Conservation (phyloP, 2,113 vertebrate genomes). For the Rhegmatorhina hoffmannsi region DNA sequence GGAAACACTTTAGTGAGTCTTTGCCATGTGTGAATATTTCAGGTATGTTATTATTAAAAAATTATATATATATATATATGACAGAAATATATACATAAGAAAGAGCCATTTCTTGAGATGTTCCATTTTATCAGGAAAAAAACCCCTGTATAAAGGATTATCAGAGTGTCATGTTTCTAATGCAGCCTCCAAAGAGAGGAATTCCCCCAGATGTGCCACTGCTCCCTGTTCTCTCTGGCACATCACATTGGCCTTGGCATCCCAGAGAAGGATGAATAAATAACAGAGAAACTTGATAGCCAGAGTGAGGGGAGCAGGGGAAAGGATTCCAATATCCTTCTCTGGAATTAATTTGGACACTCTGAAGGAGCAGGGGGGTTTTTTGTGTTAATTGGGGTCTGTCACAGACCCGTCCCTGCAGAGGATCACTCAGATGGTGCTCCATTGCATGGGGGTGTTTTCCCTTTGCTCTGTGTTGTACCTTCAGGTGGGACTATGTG, state of each 20-base stretch:
- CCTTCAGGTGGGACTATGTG: background rate
- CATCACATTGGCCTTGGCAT: background rate
- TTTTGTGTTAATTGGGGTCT: background rate
- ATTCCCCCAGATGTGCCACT: background rate
- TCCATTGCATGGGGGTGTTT: background rate
- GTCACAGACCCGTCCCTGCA: background rate
- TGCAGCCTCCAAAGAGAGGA: constrained; percentile 7
- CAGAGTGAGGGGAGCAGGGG: background rate
- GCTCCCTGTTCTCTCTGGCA: background rate
- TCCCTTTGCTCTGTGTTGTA: background rate
- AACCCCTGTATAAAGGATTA: background rate
- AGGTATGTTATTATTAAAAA: background rate
- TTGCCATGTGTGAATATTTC: background rate
- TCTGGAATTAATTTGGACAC: background rate
- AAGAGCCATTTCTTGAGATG: background rate
- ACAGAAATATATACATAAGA: background rate
- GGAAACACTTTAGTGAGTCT: background rate
- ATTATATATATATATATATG: background rate
- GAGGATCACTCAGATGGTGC: background rate
- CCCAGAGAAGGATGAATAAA: background rate
- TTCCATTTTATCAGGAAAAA: background rate
- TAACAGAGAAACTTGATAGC: background rate
- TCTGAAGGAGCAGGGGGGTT: background rate
- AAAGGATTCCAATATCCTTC: background rate
- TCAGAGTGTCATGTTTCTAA: background rate